These are phyloP conservation scores for Sciaenops ocellatus DNA, from an alignment of 2,797 vertebrate genomes.

Conservation along the genomic window DNA sequence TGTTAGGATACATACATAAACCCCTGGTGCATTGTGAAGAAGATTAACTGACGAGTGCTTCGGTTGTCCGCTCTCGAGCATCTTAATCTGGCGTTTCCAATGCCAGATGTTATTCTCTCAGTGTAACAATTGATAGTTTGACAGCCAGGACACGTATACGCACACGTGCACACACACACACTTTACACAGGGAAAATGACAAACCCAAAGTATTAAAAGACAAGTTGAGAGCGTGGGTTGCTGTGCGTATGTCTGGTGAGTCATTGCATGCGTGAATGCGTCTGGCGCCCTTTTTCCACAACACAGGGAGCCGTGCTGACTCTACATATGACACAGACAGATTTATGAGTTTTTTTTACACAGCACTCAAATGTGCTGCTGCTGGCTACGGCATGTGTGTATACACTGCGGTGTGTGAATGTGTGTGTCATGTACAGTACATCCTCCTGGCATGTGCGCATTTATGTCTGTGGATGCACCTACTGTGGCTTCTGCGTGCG, in stretches of 20 bases:
- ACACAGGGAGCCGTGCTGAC: slow-evolving; percentile 67
- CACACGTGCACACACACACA: not conserved
- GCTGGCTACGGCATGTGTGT: slow-evolving; percentile 35
- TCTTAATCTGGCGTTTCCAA: slow-evolving; percentile 26
- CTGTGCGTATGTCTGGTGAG: slow-evolving; percentile 38
- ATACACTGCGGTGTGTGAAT: slow-evolving; percentile 27
- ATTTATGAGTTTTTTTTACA: slow-evolving; percentile 71
- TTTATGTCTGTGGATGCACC: slow-evolving; percentile 28
- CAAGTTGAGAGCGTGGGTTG: slow-evolving; percentile 41
- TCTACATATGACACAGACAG: slow-evolving; percentile 66
- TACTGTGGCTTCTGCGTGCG: slow-evolving; percentile 9
- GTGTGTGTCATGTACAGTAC: slow-evolving; percentile 13
- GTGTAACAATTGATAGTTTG: slow-evolving; percentile 47
- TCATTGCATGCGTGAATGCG: slow-evolving; percentile 41
- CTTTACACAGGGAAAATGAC: slow-evolving; percentile 23
- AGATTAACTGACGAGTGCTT: slow-evolving; percentile 42
- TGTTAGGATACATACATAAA: slow-evolving; percentile 50
- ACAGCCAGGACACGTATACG: not conserved
- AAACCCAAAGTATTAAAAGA: slow-evolving; percentile 41
- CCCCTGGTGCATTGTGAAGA: slow-evolving; percentile 32
- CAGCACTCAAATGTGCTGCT: slow-evolving; percentile 45
- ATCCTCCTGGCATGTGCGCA: slow-evolving; percentile 34
- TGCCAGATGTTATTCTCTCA: slow-evolving; percentile 38
- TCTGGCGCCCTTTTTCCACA: slow-evolving; percentile 72
- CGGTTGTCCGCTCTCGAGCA: slow-evolving; percentile 30